Evolutionary conservation across 2,113 vertebrate genomes (phyloP).

Genomic region (Bos javanicus): DNA sequence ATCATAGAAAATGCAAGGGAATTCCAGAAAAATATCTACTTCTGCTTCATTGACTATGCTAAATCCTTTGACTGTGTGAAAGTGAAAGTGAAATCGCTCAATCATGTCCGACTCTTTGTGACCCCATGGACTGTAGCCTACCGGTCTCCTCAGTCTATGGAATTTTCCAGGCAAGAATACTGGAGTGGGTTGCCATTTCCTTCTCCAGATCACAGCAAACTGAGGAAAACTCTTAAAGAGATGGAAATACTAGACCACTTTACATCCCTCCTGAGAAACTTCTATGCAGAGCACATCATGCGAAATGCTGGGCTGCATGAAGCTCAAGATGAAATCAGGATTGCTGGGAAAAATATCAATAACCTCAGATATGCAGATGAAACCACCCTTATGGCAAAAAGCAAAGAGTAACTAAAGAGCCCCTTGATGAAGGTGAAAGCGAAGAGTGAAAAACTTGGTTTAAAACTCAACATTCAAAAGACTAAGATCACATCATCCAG

Average conservation of each 20-base stretch:
- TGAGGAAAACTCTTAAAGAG: neutral
- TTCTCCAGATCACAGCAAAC: neutral
- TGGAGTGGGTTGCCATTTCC: no score
- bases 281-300: neutral
- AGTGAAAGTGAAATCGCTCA: no score
- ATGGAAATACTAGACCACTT: neutral
- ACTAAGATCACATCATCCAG: neutral
- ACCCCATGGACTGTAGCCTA: no score
- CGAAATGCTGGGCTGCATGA: neutral
- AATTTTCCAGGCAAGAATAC: no score
- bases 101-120: no score
- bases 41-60: neutral
- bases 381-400: neutral
- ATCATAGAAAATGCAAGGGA: neutral
- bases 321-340: neutral
- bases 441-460: neutral
- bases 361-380: neutral
- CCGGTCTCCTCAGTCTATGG: no score
- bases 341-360: neutral
- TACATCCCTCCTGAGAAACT: neutral
- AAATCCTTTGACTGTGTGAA: neutral
- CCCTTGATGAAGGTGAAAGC: neutral
- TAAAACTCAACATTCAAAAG: neutral
- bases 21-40: neutral
- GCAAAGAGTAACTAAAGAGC: neutral